Conservation (phyloP, 2,113 vertebrate species). For the Rhinichthys klamathensis region DNA sequence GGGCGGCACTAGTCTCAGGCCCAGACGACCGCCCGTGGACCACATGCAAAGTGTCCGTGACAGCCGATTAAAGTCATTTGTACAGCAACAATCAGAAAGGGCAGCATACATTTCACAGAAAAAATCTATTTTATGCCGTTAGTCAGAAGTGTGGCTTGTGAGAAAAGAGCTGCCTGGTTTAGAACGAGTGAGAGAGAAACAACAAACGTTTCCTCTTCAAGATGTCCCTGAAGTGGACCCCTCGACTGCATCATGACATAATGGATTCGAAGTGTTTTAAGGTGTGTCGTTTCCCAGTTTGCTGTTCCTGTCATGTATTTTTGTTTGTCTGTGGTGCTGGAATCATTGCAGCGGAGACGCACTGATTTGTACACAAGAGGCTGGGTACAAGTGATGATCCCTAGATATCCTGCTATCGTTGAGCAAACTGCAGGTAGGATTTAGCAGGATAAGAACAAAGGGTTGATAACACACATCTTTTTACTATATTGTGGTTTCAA, state of each 20-base stretch:
- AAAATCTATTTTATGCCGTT: not conserved
- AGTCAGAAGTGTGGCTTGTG: not conserved
- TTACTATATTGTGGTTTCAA: not conserved
- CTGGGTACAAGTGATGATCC: constrained; percentile 9
- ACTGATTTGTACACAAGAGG: constrained; percentile 19
- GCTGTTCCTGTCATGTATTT: not conserved
- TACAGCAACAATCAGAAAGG: constrained; percentile 5
- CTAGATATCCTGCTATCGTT: not conserved
- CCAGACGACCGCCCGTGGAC: not conserved
- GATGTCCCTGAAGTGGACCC: constrained; percentile 1
- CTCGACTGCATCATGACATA: not conserved
- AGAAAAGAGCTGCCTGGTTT: not conserved
- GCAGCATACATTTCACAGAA: not conserved
- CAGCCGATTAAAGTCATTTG: constrained; percentile 18
- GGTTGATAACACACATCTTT: not conserved
- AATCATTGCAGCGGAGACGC: constrained; percentile 3
- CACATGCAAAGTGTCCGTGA: not conserved
- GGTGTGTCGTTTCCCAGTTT: not conserved
- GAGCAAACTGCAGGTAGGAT: not conserved
- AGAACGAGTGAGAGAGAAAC: not conserved
- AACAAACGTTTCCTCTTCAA: not conserved
- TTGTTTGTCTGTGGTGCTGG: constrained; percentile 12
- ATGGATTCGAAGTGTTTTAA: constrained; percentile 13
- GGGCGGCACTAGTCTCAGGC: not conserved
- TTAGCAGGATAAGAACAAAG: constrained; percentile 5